Percentiles rank a stretch among this genome's conserved stretches.
Conservation (phyloP, 2,797 vertebrate species). For the Cryptoblepharus egeriae region DNA sequence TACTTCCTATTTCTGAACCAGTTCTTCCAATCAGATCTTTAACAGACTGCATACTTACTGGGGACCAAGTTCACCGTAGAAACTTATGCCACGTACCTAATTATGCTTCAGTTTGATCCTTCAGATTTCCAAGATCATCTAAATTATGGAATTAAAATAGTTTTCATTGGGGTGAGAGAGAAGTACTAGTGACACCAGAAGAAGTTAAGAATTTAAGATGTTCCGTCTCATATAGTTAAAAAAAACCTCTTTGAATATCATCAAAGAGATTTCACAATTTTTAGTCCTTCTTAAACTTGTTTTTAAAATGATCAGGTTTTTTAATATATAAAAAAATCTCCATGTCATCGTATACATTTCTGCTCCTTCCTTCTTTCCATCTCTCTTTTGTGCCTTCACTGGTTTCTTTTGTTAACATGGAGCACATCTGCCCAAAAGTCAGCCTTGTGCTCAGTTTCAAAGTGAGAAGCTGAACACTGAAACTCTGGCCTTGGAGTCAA, state of each 20-base stretch:
- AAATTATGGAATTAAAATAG: constrained; percentile 79
- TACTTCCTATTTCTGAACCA: constrained; percentile 41
- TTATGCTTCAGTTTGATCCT: constrained; percentile 65
- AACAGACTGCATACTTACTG: constrained; percentile 46
- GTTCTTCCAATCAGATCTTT: constrained; percentile 45
- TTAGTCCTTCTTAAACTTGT: constrained; percentile 78
- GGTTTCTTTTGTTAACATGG: constrained; percentile 59
- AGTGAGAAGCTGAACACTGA: constrained; percentile 55
- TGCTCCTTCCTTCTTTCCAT: constrained; percentile 15
- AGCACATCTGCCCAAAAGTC: constrained; percentile 61
- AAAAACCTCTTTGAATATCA: constrained; percentile 78
- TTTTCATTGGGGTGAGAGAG: constrained; percentile 58
- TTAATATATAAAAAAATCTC: constrained; percentile 35
- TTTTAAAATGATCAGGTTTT: constrained; percentile 72
- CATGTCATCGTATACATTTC: constrained; percentile 23
- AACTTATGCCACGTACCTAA: constrained; percentile 53
- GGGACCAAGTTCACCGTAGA: constrained; percentile 53
- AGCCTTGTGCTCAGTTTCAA: constrained; percentile 47
- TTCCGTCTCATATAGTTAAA: constrained; percentile 74
- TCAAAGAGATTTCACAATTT: constrained; percentile 81
- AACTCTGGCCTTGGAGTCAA: constrained; percentile 58
- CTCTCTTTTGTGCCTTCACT: constrained; percentile 44
- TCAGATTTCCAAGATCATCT: constrained; percentile 72
- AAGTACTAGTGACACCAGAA: constrained; percentile 71
- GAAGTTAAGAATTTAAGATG: constrained; percentile 78